phyloP scores from a whole-genome alignment of 2,888 invertebrate genomes.

The Athetis lepigone region DNA sequence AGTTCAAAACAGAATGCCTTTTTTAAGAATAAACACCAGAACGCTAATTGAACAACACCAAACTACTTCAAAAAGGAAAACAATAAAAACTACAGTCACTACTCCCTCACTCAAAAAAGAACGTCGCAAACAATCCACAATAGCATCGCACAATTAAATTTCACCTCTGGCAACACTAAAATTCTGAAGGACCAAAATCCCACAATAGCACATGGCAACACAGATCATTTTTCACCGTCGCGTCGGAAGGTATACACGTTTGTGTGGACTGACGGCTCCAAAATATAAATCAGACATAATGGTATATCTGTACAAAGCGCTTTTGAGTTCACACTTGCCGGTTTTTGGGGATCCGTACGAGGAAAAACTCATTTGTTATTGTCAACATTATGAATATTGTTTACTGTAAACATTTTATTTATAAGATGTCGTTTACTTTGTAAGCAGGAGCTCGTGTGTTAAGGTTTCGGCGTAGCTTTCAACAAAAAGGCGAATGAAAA shows the following conservation, averaged over 20 bases:
- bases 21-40: not conserved
- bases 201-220: constrained; percentile 62
- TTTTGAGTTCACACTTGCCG: constrained; percentile 57
- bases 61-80: not conserved
- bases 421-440: constrained; percentile 20
- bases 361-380: constrained; percentile 53
- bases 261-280: constrained; percentile 75
- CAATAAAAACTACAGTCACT: constrained; percentile 6
- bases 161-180: constrained; percentile 54
- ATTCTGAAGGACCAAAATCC: constrained; percentile 45
- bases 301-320: constrained; percentile 61
- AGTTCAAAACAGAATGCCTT: too few relatives aligned
- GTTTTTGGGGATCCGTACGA: constrained; percentile 48
- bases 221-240: constrained; percentile 79
- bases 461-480: not conserved
- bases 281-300: constrained; percentile 78
- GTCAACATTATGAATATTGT: constrained; percentile 58
- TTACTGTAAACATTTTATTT: constrained; percentile 42
- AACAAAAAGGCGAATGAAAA: too few relatives aligned
- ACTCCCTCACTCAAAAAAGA: constrained; percentile 19
- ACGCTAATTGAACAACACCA: not conserved
- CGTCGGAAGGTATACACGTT: constrained; percentile 68
- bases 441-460: not conserved
- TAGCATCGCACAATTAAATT: constrained; percentile 56
- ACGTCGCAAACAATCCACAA: constrained; percentile 37